phyloP scores from a whole-genome alignment of 2,888 invertebrate species.

The Tachina grossa region DNA sequence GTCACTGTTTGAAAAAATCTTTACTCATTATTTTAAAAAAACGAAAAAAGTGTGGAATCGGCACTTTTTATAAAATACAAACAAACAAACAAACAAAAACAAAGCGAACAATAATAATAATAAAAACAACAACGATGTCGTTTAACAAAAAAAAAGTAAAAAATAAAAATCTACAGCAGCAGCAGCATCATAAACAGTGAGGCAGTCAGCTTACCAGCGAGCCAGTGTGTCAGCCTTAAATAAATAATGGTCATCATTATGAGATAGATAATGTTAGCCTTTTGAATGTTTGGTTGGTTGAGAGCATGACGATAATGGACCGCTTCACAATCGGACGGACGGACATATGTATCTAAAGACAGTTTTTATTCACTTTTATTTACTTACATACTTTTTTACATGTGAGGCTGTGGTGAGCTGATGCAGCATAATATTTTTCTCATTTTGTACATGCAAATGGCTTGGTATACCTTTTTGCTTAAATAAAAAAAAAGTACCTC shows the following conservation, averaged over 20 bases:
- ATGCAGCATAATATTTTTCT: constrained; percentile 5
- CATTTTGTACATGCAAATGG: neutral
- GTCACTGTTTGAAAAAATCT: constrained; percentile 52
- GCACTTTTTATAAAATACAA: constrained; percentile 61
- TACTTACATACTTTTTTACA: constrained; percentile 34
- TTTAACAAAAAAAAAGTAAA: constrained; percentile 6
- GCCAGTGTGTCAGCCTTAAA: constrained; percentile 53
- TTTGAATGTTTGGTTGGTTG: constrained; percentile 35
- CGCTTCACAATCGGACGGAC: neutral
- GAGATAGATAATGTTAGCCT: constrained; percentile 52
- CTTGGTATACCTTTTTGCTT: neutral
- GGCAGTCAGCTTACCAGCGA: constrained; percentile 13
- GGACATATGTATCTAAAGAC: constrained; percentile 16
- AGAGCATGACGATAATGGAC: constrained; percentile 25
- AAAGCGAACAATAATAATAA: constrained; percentile 45
- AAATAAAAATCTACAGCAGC: constrained; percentile 16
- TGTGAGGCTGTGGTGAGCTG: neutral
- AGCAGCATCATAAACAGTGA: constrained; percentile 19
- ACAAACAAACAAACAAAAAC: neutral
- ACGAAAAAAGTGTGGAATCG: constrained; percentile 61
- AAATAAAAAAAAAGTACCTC: neutral
- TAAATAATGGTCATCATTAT: constrained; percentile 69
- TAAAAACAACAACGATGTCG: constrained; percentile 52
- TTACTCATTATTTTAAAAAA: constrained; percentile 52
- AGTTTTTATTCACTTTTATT: constrained; percentile 35